Percentiles rank a stretch among this genome's conserved stretches.
phyloP scores from a whole-genome alignment of 2,797 vertebrate genomes.

The Adelosebastes latens region DNA sequence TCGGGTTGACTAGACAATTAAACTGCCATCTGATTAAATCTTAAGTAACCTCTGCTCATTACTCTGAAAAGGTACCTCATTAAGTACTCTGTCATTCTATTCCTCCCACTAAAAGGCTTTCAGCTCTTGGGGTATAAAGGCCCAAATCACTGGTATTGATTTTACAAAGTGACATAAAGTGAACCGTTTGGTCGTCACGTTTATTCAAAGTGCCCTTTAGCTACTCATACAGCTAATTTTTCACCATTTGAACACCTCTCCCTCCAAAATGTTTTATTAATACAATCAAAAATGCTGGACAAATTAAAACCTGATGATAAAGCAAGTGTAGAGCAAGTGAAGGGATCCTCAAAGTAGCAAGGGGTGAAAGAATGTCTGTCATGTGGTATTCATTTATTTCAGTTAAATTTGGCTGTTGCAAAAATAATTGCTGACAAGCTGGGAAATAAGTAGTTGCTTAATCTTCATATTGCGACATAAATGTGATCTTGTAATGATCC shows the following conservation, averaged over 20 bases:
- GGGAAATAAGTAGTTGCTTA: too few relatives aligned
- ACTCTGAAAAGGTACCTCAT: conserved; percentile 40
- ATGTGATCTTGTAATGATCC: too few relatives aligned
- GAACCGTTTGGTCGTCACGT: background rate
- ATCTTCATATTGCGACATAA: too few relatives aligned
- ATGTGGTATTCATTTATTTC: fast-evolving
- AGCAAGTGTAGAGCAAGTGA: background rate
- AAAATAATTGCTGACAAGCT: too few relatives aligned
- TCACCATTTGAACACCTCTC: background rate
- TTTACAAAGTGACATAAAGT: conserved; percentile 4
- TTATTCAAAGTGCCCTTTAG: background rate
- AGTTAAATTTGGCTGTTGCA: too few relatives aligned
- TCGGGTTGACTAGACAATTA: conserved; percentile 56
- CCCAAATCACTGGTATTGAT: conserved; percentile 4
- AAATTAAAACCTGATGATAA: background rate
- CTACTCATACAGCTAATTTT: background rate
- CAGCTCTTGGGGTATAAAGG: background rate
- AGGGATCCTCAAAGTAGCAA: background rate
- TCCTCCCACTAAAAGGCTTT: conserved; percentile 8
- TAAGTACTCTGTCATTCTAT: conserved; percentile 37
- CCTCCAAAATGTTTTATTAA: background rate
- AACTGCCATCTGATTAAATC: conserved; percentile 52
- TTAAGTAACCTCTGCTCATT: conserved; percentile 48
- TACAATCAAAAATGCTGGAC: background rate
- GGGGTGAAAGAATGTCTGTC: background rate